A percentile compares a stretch with the other conserved stretches of the same genome.
These are phyloP conservation scores for Oeneis ivallda DNA, from an alignment of 2,888 invertebrate genomes.

Conservation along the genomic window DNA sequence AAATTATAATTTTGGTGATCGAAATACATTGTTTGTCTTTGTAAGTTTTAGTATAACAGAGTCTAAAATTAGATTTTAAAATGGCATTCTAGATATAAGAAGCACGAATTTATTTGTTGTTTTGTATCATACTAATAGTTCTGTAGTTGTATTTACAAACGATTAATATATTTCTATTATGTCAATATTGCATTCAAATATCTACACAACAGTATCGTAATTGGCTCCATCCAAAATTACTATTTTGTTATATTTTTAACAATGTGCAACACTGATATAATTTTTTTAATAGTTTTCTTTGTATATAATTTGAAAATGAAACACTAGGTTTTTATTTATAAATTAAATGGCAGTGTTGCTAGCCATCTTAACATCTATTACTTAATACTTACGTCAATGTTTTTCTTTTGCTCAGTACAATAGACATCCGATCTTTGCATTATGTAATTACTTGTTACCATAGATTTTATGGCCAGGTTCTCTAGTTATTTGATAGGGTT, in stretches of 20 bases:
- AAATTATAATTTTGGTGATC: slow-evolving; percentile 38
- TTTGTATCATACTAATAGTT: slow-evolving; percentile 70
- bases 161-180: slow-evolving; percentile 71
- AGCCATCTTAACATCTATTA: slow-evolving; percentile 37
- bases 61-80: slow-evolving; percentile 55
- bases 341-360: slow-evolving; percentile 37
- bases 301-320: slow-evolving; percentile 14
- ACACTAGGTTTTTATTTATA: slow-evolving; percentile 16
- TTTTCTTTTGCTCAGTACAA: slow-evolving; percentile 70
- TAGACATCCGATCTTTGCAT: slow-evolving; percentile 53
- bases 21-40: slow-evolving; percentile 38
- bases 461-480: slow-evolving; percentile 77
- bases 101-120: slow-evolving; percentile 81
- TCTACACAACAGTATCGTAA: slow-evolving; percentile 46
- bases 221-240: slow-evolving; percentile 66
- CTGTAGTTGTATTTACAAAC: slow-evolving; percentile 64
- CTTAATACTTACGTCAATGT: slow-evolving; percentile 29
- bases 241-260: slow-evolving; percentile 41
- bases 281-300: slow-evolving; percentile 21
- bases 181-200: slow-evolving; percentile 51
- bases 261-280: slow-evolving; percentile 40
- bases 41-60: slow-evolving; percentile 49
- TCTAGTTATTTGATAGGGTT: slow-evolving; percentile 58
- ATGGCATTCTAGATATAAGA: slow-evolving; percentile 74
- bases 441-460: slow-evolving; percentile 76